Evolutionary conservation across 2,888 invertebrate genomes (phyloP).

Genomic region (Drosophila setosimentum): DNA sequence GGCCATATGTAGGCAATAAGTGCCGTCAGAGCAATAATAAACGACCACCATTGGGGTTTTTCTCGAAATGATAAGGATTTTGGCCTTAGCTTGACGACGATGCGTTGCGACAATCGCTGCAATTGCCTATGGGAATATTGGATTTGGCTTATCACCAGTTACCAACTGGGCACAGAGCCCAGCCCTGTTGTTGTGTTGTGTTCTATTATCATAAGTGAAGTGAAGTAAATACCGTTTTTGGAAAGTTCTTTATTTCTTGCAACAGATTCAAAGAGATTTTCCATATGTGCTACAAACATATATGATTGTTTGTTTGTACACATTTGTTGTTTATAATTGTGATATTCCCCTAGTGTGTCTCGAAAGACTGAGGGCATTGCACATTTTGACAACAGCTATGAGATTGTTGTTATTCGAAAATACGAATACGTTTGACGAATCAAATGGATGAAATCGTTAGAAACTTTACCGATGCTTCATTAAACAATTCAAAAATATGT

Average conservation of each 20-base stretch:
- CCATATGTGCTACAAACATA: slow-evolving; percentile 29
- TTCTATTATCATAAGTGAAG: background rate
- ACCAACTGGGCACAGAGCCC: slow-evolving; percentile 19
- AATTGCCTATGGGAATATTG: slow-evolving; percentile 5
- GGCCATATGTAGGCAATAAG: slow-evolving; percentile 34
- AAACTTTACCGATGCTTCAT: slow-evolving; percentile 1
- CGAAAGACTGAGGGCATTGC: slow-evolving; percentile 26
- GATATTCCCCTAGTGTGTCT: slow-evolving; percentile 46
- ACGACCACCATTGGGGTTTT: slow-evolving; percentile 70
- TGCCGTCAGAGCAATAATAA: slow-evolving; percentile 49
- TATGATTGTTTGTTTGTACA: background rate
- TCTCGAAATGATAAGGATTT: slow-evolving; percentile 49
- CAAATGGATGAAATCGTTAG: slow-evolving; percentile 5
- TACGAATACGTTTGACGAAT: background rate
- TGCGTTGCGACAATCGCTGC: slow-evolving; percentile 1
- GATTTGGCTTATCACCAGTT: slow-evolving; percentile 32
- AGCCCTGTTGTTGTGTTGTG: background rate
- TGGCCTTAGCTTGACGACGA: slow-evolving; percentile 18
- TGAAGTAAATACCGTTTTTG: background rate
- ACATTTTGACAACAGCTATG: slow-evolving; percentile 2
- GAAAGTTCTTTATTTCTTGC: slow-evolving; percentile 8
- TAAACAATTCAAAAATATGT: background rate
- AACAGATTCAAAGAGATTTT: slow-evolving; percentile 18
- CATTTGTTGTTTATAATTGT: slow-evolving; percentile 31
- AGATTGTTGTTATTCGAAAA: slow-evolving; percentile 10